These are phyloP conservation scores for Drosophila kanekoi DNA, from an alignment of 2,888 invertebrate species.

Conservation along the genomic window DNA sequence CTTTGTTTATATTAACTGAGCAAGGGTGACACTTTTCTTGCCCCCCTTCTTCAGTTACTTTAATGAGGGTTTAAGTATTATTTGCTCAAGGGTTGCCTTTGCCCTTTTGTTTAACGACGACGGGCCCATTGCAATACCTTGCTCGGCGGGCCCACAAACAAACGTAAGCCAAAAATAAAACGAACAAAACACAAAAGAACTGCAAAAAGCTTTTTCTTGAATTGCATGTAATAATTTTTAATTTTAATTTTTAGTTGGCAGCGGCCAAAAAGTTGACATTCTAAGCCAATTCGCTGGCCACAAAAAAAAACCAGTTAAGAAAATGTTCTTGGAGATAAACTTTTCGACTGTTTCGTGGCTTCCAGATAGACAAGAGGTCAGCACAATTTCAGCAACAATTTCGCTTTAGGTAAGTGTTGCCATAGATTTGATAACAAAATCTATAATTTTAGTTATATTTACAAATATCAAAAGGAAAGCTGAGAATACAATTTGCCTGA, in stretches of 20 bases:
- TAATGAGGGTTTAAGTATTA: conserved; percentile 81
- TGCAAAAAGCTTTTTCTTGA: conserved; percentile 46
- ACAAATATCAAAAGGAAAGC: no score
- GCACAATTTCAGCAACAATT: not conserved
- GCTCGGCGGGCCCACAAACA: conserved; percentile 36
- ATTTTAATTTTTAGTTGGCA: conserved; percentile 75
- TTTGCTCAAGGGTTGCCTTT: conserved; percentile 76
- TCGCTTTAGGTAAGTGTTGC: not conserved
- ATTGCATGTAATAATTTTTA: conserved; percentile 75
- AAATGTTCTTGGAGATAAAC: conserved; percentile 38
- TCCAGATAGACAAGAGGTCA: conserved; percentile 50
- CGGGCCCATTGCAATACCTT: conserved; percentile 57
- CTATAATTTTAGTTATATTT: no score
- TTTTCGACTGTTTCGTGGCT: conserved; percentile 48
- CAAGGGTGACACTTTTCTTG: conserved; percentile 73
- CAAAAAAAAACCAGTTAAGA: not conserved
- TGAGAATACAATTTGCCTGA: no score
- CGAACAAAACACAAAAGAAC: conserved; percentile 10
- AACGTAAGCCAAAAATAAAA: conserved; percentile 17
- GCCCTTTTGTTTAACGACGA: conserved; percentile 71
- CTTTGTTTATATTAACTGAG: conserved; percentile 79
- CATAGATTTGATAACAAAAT: not conserved
- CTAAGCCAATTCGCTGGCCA: conserved; percentile 36
- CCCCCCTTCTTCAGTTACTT: conserved; percentile 54
- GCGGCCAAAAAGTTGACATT: conserved; percentile 50